Evolutionary conservation across 2,113 vertebrate genomes (phyloP).

Genomic region (Corvus cornix): DNA sequence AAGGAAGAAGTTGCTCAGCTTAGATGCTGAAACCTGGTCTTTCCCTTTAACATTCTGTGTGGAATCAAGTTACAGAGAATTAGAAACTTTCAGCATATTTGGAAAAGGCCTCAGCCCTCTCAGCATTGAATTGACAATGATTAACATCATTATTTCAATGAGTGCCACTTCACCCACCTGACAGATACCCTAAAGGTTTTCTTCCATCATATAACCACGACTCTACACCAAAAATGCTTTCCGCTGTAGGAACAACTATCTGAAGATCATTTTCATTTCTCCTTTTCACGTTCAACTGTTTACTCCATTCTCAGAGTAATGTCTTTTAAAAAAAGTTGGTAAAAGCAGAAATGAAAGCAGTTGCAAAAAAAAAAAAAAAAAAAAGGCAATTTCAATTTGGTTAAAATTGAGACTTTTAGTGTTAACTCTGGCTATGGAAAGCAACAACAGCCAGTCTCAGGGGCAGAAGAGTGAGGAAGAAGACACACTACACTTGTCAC

Average conservation of each 20-base stretch:
- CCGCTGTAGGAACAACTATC: background rate
- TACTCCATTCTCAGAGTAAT: background rate
- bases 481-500: background rate
- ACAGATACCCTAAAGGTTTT: background rate
- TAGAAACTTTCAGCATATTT: background rate
- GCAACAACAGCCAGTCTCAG: background rate
- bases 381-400: background rate
- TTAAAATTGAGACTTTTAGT: background rate
- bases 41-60: background rate
- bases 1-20: background rate
- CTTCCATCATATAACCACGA: background rate
- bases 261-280: conserved; percentile 20
- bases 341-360: conserved; percentile 35
- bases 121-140: background rate
- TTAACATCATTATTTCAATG: background rate
- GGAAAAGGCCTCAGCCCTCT: background rate
- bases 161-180: background rate
- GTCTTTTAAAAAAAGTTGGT: background rate
- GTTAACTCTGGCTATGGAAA: background rate
- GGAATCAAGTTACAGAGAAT: conserved; percentile 9
- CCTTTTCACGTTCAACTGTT: background rate
- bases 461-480: background rate
- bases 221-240: background rate
- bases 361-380: background rate
- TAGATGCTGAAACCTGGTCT: background rate